These are phyloP conservation scores for Hippocampus kuda DNA, from an alignment of 2,797 vertebrate genomes.

Conservation along the genomic window DNA sequence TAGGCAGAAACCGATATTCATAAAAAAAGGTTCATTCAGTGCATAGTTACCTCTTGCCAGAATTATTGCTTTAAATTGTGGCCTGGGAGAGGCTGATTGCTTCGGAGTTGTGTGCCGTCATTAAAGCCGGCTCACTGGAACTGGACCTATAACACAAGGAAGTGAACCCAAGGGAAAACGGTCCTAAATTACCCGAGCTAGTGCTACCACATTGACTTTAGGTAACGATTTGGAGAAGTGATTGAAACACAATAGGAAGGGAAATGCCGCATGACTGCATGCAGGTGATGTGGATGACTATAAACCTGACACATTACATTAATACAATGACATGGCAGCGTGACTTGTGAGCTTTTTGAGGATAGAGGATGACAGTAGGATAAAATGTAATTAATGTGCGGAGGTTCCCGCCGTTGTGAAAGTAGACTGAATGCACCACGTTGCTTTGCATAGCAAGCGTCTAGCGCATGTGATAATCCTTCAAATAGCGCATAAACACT, in stretches of 20 bases:
- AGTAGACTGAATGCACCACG: too few relatives aligned
- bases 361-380: neutral
- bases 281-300: neutral
- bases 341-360: neutral
- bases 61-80: neutral
- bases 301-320: neutral
- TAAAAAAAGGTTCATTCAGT: neutral
- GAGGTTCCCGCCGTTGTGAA: too few relatives aligned
- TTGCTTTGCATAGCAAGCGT: too few relatives aligned
- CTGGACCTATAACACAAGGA: neutral
- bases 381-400: too few relatives aligned
- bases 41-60: neutral
- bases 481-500: too few relatives aligned
- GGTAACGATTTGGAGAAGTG: neutral
- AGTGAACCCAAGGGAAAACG: slow-evolving; percentile 1
- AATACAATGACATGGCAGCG: too few relatives aligned
- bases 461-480: too few relatives aligned
- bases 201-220: neutral
- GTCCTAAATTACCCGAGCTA: neutral
- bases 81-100: neutral
- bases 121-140: slow-evolving; percentile 6
- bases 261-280: neutral
- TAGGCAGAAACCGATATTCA: slow-evolving; percentile 20
- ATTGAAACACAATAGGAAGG: neutral
- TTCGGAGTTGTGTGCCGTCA: neutral